phyloP scores from a whole-genome alignment of 2,113 vertebrate species.

The Nyctereutes procyonoides region DNA sequence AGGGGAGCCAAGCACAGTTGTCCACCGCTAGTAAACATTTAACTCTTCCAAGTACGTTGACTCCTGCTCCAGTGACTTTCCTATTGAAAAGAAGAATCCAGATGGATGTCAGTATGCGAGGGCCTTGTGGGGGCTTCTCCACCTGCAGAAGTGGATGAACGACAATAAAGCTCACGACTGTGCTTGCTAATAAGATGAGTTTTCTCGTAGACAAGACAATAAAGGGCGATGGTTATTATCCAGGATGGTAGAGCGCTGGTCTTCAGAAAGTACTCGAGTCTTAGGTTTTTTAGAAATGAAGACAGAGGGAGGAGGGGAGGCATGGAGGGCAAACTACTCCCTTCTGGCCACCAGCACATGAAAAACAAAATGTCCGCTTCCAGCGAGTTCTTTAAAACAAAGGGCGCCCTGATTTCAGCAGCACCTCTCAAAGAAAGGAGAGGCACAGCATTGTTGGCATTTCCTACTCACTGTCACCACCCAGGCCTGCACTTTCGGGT shows the following conservation, averaged over 20 bases:
- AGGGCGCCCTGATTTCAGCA: background rate
- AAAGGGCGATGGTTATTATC: background rate
- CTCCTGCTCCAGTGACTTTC: background rate
- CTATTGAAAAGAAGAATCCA: background rate
- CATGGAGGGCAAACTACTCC: background rate
- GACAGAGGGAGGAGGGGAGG: rapidly evolving
- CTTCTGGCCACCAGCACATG: background rate
- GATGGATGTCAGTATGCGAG: background rate
- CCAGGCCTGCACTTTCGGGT: background rate
- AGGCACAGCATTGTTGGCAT: background rate
- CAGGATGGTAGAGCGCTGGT: too few species aligned
- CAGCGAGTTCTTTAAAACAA: conserved; percentile 41
- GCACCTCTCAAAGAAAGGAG: background rate
- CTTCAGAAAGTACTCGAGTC: background rate
- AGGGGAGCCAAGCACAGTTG: too few species aligned
- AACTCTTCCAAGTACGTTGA: background rate
- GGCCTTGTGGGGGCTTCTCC: background rate
- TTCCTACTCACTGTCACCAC: background rate
- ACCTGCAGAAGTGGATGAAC: background rate
- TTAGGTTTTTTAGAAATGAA: background rate
- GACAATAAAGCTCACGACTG: background rate
- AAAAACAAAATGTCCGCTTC: conserved; percentile 16
- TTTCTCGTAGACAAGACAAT: background rate
- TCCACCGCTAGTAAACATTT: background rate
- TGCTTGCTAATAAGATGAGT: background rate